Percentiles rank a stretch among this genome's conserved stretches.
phyloP scores from a whole-genome alignment of 2,888 invertebrate species.

The Noctua pronuba region DNA sequence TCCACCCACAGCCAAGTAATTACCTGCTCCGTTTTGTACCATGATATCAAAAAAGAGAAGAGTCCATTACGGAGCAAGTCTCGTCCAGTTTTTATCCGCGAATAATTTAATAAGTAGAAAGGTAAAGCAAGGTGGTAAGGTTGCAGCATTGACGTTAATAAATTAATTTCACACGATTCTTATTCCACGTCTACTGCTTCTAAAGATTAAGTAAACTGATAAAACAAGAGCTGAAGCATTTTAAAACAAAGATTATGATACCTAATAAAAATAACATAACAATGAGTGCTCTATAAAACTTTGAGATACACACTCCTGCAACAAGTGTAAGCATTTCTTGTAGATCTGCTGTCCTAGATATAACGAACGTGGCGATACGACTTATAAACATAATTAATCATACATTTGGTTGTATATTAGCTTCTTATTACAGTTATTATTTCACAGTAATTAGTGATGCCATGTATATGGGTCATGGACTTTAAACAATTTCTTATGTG shows the following conservation, averaged over 20 bases:
- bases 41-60: neutral
- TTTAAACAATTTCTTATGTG: slow-evolving; percentile 9
- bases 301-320: slow-evolving; percentile 74
- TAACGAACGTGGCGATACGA: slow-evolving; percentile 63
- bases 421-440: slow-evolving; percentile 59
- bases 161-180: neutral
- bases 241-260: neutral
- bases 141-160: neutral
- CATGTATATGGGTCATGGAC: slow-evolving; percentile 67
- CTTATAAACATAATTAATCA: slow-evolving; percentile 79
- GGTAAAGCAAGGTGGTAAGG: no score
- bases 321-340: slow-evolving; percentile 88
- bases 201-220: neutral
- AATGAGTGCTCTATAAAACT: slow-evolving; percentile 60
- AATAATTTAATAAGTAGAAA: neutral
- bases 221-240: neutral
- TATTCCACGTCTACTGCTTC: neutral
- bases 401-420: slow-evolving; percentile 60
- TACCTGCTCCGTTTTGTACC: neutral
- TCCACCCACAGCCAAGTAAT: neutral
- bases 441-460: slow-evolving; percentile 48
- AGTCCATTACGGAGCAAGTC: neutral
- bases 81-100: neutral
- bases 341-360: slow-evolving; percentile 83
- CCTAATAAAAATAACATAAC: neutral